These are phyloP conservation scores for Camponotus fellah DNA, from an alignment of 2,888 invertebrate species.

Conservation along the genomic window DNA sequence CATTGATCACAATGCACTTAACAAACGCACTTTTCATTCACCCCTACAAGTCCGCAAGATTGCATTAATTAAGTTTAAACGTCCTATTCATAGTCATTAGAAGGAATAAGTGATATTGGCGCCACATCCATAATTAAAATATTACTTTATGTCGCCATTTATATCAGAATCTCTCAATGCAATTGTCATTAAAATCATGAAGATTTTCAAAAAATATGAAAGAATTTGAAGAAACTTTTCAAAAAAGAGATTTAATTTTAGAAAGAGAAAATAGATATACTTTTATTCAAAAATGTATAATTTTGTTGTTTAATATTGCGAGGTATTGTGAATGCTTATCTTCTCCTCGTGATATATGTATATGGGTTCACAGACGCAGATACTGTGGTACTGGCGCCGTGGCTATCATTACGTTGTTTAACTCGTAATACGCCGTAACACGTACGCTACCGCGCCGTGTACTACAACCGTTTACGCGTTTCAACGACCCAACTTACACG, in stretches of 20 bases:
- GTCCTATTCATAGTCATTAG: background rate
- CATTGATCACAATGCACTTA: slow-evolving; percentile 30
- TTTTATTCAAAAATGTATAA: background rate
- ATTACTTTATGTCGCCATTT: slow-evolving; percentile 15
- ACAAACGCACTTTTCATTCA: slow-evolving; percentile 12
- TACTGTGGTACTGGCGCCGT: slow-evolving; percentile 80
- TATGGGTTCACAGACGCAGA: slow-evolving; percentile 59
- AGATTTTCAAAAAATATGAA: slow-evolving; percentile 15
- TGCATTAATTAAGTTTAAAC: slow-evolving; percentile 37
- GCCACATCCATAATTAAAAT: slow-evolving; percentile 6
- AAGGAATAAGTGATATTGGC: slow-evolving; percentile 6
- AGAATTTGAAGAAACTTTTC: background rate
- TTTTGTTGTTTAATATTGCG: background rate
- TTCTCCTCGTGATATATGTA: slow-evolving; percentile 67
- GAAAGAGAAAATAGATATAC: background rate
- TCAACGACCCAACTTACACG: slow-evolving; percentile 57
- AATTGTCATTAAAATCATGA: background rate
- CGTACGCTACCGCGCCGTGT: slow-evolving; percentile 69
- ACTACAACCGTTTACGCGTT: slow-evolving; percentile 73
- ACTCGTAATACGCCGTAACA: slow-evolving; percentile 79
- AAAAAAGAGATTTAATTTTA: no score
- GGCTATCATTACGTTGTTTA: slow-evolving; percentile 83
- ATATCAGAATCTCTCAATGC: background rate
- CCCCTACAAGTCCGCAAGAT: slow-evolving; percentile 29
- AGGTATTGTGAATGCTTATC: background rate